Conservation (phyloP, 2,113 vertebrate species). For the Antennarius striatus region DNA sequence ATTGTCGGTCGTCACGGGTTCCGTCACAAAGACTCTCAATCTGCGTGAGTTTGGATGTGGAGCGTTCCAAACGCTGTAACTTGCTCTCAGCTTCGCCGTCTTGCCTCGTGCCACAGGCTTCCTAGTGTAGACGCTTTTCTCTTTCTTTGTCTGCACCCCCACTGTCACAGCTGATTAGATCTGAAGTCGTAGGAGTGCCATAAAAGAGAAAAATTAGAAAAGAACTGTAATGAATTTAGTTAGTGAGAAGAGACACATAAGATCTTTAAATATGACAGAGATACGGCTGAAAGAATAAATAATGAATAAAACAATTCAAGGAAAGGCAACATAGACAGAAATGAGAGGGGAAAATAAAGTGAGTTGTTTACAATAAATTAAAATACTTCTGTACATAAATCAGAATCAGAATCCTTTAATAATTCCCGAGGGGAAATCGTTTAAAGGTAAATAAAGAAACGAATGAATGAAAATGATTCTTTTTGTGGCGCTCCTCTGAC, state of each 20-base stretch:
- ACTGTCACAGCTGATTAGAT: slow-evolving; percentile 11
- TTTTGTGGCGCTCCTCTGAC: neutral
- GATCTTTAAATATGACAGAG: too few species aligned
- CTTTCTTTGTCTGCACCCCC: neutral
- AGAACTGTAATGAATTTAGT: neutral
- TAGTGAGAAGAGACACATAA: neutral
- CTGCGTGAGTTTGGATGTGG: slow-evolving; percentile 19
- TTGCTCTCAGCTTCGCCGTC: slow-evolving; percentile 4
- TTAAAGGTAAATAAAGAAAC: too few species aligned
- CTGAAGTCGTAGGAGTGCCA: too few species aligned
- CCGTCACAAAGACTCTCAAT: slow-evolving; percentile 5
- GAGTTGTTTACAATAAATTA: too few species aligned
- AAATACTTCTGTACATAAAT: too few species aligned
- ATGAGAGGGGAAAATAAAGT: too few species aligned
- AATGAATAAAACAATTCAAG: too few species aligned
- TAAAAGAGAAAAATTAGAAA: neutral
- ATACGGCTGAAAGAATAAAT: too few species aligned
- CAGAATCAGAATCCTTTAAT: too few species aligned
- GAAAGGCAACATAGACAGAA: too few species aligned
- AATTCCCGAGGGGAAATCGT: too few species aligned
- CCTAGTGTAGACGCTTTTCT: slow-evolving; percentile 9
- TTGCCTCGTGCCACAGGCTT: neutral
- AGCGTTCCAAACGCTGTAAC: neutral
- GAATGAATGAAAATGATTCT: too few species aligned
- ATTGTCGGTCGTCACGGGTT: neutral